Evolutionary conservation across 2,888 invertebrate genomes (phyloP).

Genomic region (Geophilus truncorum): DNA sequence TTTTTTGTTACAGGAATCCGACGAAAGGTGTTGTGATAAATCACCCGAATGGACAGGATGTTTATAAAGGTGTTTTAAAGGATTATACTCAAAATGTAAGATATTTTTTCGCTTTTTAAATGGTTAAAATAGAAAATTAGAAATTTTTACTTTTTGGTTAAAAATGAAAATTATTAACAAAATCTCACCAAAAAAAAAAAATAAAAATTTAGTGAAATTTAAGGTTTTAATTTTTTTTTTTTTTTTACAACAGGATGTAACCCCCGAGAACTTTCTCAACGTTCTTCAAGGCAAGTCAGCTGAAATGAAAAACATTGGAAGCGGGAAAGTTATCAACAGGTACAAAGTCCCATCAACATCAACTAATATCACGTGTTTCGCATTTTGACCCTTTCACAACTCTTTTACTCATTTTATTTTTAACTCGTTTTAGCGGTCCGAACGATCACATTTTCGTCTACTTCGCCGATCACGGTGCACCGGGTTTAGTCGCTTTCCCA

Average conservation of each 20-base stretch:
- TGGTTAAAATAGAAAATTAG: no score
- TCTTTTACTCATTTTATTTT: constrained; percentile 30
- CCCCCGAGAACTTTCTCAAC: constrained; percentile 55
- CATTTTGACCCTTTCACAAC: neutral
- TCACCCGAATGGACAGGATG: constrained; percentile 55
- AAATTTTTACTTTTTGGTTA: neutral
- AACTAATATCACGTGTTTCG: neutral
- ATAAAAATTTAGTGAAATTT: no score
- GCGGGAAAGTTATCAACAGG: constrained; percentile 53
- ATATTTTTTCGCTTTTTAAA: no score
- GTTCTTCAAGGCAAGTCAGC: constrained; percentile 54
- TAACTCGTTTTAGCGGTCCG: constrained; percentile 54
- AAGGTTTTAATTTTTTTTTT: neutral
- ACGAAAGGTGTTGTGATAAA: constrained; percentile 57
- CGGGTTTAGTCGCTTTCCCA: constrained; percentile 55
- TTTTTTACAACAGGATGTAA: constrained; percentile 50
- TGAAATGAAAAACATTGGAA: constrained; percentile 51
- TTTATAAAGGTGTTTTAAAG: constrained; percentile 55
- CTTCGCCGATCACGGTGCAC: constrained; percentile 60
- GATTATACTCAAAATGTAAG: no score
- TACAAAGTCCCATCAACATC: constrained; percentile 38
- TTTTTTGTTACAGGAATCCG: constrained; percentile 50
- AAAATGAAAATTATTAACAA: no score
- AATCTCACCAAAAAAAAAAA: no score
- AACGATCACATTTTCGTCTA: constrained; percentile 58